Base-by-base conservation (phyloP, 2,113 vertebrate species). In the Hippotragus niger region DNA sequence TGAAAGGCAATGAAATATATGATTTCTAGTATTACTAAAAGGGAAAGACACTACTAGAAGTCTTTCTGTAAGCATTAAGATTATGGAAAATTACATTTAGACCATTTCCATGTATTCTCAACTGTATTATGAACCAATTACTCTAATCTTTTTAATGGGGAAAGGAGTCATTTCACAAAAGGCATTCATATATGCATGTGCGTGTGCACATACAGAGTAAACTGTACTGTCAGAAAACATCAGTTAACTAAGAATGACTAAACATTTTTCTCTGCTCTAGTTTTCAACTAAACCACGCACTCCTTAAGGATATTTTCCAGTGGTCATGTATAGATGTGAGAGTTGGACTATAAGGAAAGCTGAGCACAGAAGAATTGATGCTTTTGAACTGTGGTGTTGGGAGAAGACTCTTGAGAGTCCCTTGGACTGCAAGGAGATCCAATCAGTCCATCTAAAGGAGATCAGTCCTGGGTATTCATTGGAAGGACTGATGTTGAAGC, bases 1-100 rank as follows among this genome's bases (percentile, higher is more conserved):
- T 99, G 98, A 96, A 99, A 99, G 33, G 92, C 95, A 98, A 74
- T 11, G 62, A 97, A 93, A 52, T 64, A 76, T 58, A 92, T 47
- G 88, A 80, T 36, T 88, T 97, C 95, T 64, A 5, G 92, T 94
- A 64, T 57, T 97, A 57, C 3, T 89, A 92, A 84, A 45, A 92
- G 90, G 11, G 23, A 90, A 96, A 92, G 78, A 95, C 74, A 25
- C 43, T 53, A 43, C 89, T 47, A 90, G 52, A 92, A 27, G 2
- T 97, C 36, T 97, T 88, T 95, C 3, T 86, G 40, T 43, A 90
- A 97, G 15, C 3, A 85, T 88, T 45, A 95, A 33, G 40, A 5
- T 80, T 45, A 55, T 78, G 52, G 83, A 82, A 2, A 90, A 78
- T 86, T 78, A 57, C 16, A 93, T 53, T 93, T 64, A 58, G 40